A percentile compares a stretch with the other conserved stretches of the same genome.
Evolutionary conservation across 2,113 vertebrate genomes (phyloP).

Genomic region (Eurystomus gularis): DNA sequence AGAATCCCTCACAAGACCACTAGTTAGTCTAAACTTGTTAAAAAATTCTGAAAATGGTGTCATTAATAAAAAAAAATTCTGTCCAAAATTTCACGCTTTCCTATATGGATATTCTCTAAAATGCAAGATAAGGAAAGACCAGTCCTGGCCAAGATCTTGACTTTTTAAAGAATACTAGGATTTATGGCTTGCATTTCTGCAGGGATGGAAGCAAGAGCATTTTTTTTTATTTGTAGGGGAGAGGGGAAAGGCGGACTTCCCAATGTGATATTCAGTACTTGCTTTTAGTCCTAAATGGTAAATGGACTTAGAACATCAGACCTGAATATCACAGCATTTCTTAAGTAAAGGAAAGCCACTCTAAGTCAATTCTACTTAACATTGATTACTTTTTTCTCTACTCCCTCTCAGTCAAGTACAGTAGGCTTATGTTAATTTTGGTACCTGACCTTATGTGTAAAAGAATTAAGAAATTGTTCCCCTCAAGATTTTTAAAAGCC

Average conservation of each 20-base stretch:
- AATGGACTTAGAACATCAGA: background rate
- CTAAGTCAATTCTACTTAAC: background rate
- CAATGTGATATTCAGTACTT: background rate
- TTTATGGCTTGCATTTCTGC: background rate
- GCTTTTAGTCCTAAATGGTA: background rate
- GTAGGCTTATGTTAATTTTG: background rate
- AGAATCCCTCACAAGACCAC: rapidly evolving
- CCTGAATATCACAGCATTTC: background rate
- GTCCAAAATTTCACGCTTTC: background rate
- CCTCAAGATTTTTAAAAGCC: background rate
- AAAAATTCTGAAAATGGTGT: background rate
- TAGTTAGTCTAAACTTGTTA: background rate
- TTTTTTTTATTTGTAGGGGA: background rate
- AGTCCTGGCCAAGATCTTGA: background rate
- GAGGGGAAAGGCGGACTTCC: background rate
- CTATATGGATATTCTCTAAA: background rate
- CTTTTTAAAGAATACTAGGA: background rate
- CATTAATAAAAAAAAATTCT: background rate
- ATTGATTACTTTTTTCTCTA: background rate
- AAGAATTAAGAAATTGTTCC: background rate
- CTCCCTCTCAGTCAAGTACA: background rate
- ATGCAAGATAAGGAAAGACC: background rate
- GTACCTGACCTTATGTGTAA: background rate
- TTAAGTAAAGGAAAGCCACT: background rate
- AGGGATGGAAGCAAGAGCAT: background rate